A percentile compares a stretch with the other conserved stretches of the same genome.
Evolutionary conservation across 2,113 vertebrate genomes (phyloP).

Genomic region (Cavia aperea): DNA sequence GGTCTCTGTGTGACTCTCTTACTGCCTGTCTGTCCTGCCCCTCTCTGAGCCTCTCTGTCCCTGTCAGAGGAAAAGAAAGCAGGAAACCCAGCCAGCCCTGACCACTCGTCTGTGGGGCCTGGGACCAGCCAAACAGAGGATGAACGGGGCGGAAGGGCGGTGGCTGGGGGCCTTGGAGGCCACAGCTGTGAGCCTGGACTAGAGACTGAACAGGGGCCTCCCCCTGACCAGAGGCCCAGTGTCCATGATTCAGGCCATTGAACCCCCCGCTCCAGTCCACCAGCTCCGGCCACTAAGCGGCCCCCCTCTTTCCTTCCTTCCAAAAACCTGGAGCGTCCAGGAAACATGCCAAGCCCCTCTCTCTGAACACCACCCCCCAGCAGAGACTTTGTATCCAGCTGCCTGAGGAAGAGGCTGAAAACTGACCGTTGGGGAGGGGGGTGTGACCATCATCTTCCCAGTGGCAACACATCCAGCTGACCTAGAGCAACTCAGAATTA

Average conservation of each 20-base stretch:
- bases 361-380: slow-evolving; percentile 36
- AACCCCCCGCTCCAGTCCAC: slow-evolving; percentile 39
- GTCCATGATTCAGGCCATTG: slow-evolving; percentile 58
- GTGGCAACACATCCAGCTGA: slow-evolving; percentile 34
- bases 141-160: slow-evolving; percentile 67
- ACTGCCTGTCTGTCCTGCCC: slow-evolving; percentile 34
- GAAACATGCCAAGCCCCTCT: slow-evolving; percentile 68
- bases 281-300: slow-evolving; percentile 56
- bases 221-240: slow-evolving; percentile 65
- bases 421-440: slow-evolving; percentile 58
- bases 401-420: slow-evolving; percentile 63
- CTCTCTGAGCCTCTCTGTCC: slow-evolving; percentile 63
- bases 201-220: slow-evolving; percentile 56
- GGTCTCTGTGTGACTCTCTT: background rate
- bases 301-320: slow-evolving; percentile 57
- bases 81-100: slow-evolving; percentile 62
- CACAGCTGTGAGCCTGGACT: slow-evolving; percentile 69
- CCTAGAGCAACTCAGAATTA: slow-evolving; percentile 31
- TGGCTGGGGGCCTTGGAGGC: slow-evolving; percentile 66
- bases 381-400: slow-evolving; percentile 65
- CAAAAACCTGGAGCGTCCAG: slow-evolving; percentile 71
- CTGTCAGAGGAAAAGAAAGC: slow-evolving; percentile 49
- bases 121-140: slow-evolving; percentile 61
- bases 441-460: slow-evolving; percentile 42
- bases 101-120: slow-evolving; percentile 64